Percentiles rank a stretch among this genome's conserved stretches.
Conservation (phyloP, 2,888 invertebrate genomes). For the Dermolepida albohirtum region DNA sequence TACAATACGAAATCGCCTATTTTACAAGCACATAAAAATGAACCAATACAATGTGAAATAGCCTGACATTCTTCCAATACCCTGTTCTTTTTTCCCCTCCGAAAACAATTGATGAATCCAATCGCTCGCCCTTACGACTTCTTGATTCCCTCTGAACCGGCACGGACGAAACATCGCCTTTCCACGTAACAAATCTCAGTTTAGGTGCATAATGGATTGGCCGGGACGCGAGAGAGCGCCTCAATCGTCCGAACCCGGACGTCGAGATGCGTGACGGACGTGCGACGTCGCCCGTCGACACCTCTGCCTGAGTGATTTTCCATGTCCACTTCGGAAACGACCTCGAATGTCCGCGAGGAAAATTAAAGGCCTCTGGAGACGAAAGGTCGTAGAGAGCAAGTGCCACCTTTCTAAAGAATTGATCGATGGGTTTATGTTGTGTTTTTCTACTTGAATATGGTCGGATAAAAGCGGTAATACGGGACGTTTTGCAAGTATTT, state of each 20-base stretch:
- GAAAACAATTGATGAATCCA: too few species aligned
- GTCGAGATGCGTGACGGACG: not conserved
- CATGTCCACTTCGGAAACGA: not conserved
- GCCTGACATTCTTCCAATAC: too few species aligned
- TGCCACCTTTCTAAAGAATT: not conserved
- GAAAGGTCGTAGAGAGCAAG: too few species aligned
- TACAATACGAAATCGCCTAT: too few species aligned
- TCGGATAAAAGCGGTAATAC: constrained; percentile 4
- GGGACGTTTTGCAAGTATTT: constrained; percentile 11
- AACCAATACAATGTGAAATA: too few species aligned
- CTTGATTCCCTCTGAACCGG: not conserved
- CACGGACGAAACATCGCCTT: not conserved
- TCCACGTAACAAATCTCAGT: constrained; percentile 25
- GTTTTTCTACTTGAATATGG: constrained; percentile 32
- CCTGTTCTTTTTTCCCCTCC: too few species aligned
- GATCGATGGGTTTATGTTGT: constrained; percentile 32
- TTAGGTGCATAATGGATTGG: constrained; percentile 26
- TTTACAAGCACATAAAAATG: too few species aligned
- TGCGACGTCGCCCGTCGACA: not conserved
- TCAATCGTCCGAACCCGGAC: not conserved
- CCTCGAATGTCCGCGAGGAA: not conserved
- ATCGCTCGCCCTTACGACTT: too few species aligned
- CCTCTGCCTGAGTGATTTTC: constrained; percentile 22
- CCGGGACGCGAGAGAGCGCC: not conserved
- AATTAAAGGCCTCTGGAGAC: not conserved